phyloP scores from a whole-genome alignment of 1,140 invertebrate species.

The Magallana angulata region DNA sequence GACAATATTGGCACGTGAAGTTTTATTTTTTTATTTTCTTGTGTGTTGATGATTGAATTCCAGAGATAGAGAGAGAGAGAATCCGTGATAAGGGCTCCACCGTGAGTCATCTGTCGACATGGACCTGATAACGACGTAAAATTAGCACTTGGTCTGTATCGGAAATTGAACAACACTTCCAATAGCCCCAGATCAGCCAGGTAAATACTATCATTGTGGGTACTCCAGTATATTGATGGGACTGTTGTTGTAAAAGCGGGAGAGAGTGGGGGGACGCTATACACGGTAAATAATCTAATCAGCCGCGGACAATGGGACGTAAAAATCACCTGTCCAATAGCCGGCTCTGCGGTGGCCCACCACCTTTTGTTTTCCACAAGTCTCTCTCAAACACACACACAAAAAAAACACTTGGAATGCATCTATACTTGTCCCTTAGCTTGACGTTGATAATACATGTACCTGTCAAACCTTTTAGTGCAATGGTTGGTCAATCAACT shows the following conservation, averaged over 20 bases:
- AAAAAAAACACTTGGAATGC: background rate
- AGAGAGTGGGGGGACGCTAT: background rate
- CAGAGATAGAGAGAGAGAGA: background rate
- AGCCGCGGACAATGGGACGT: background rate
- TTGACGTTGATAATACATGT: background rate
- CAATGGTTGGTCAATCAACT: background rate
- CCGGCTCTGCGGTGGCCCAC: background rate
- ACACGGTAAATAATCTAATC: slow-evolving; percentile 36
- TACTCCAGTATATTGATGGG: slow-evolving; percentile 18
- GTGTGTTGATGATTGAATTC: slow-evolving; percentile 35
- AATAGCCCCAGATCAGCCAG: slow-evolving; percentile 13
- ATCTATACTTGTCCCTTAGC: background rate
- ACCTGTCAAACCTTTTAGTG: background rate
- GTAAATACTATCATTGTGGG: slow-evolving; percentile 33
- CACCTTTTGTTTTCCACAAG: slow-evolving; percentile 8
- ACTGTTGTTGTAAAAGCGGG: background rate
- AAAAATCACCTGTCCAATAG: slow-evolving; percentile 6
- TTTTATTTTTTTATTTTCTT: background rate
- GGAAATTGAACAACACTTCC: slow-evolving; percentile 24
- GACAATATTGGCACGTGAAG: slow-evolving; percentile 7
- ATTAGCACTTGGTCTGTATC: slow-evolving; percentile 33
- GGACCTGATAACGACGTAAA: background rate
- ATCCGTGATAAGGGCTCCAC: background rate
- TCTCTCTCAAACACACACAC: background rate
- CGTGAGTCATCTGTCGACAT: slow-evolving; percentile 17